These are phyloP conservation scores for Ataeniobius toweri DNA, from an alignment of 2,797 vertebrate species.

Conservation along the genomic window DNA sequence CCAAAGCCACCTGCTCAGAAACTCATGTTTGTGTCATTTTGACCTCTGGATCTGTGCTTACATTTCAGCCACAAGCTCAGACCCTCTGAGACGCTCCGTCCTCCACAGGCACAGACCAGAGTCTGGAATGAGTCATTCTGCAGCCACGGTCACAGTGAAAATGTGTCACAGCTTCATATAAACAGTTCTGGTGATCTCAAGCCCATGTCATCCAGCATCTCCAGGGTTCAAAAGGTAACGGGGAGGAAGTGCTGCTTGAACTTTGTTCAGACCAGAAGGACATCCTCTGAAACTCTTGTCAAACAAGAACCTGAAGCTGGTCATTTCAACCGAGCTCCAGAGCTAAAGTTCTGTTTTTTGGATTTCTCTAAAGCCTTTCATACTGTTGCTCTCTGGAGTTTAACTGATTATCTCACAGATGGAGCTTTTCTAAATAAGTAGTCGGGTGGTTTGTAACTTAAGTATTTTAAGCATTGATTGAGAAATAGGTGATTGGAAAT, in stretches of 20 bases:
- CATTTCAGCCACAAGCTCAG: conserved; percentile 53
- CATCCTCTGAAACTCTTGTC: neutral
- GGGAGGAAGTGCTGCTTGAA: conserved; percentile 49
- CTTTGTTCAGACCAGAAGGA: conserved; percentile 22
- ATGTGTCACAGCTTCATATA: conserved; percentile 57
- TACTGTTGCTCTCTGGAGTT: too few relatives aligned
- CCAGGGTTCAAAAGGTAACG: conserved; percentile 48
- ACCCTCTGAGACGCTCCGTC: conserved; percentile 45
- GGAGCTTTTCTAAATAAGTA: too few relatives aligned
- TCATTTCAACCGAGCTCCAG: neutral
- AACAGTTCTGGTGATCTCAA: conserved; percentile 28
- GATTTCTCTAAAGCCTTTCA: too few relatives aligned
- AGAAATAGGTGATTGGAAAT: too few relatives aligned
- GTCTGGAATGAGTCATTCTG: conserved; percentile 56
- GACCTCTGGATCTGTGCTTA: conserved; percentile 44
- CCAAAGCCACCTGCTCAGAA: conserved; percentile 53
- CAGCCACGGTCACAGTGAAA: conserved; percentile 43
- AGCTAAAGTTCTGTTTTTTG: neutral
- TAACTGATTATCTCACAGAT: too few relatives aligned
- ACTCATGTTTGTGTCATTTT: conserved; percentile 62
- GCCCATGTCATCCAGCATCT: conserved; percentile 21
- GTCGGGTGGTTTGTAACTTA: too few relatives aligned
- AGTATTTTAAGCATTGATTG: too few relatives aligned
- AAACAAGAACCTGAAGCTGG: conserved; percentile 13
- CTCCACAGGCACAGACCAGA: conserved; percentile 34